Evolutionary conservation across 1,140 invertebrate species (phyloP), one percentile per base, ranked within the genome.

Genomic region (Lepeophtheirus salmonis): DNA sequence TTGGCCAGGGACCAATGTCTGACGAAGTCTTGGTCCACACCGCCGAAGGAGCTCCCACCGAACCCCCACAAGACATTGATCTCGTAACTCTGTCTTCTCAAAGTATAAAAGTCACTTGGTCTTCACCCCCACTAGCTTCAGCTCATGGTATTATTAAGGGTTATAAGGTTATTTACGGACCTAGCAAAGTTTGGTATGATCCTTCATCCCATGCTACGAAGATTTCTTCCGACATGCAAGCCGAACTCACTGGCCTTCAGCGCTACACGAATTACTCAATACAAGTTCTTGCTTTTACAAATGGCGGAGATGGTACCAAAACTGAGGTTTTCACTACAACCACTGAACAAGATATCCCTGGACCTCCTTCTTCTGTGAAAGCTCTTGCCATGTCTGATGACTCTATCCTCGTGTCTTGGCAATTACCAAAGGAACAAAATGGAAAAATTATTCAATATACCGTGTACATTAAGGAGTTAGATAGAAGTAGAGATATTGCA

Each of bases 201-300:
- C 17, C 26, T 21, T 62, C 18, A 1, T 85, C 84, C 13, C 88
- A 88, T 66, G 86, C 89, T 65, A 85, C 84, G 1, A 90, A 89
- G 71, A 89, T 87, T 64, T 88, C 85, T 51, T 82, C 88, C 48
- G 85, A 86, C 61, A 89, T 83, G 68, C 89, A 94, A 72, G 90
- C 89, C 0, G 89, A 90, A 67, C 76, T 92, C 3, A 84, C 90
- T 68, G 87, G 84, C 53, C 74, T 97, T 21, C 86, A 89, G 70
- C 94, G 94, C 70, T 96, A 83, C 70, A 96, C 90, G 0, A 96
- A 97, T 73, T 97, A 96, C 72, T 92, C 86, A 56, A 89, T 97
- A 79, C 86, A 94, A 77, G 88, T 96, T 26, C 72, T 95, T 63
- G 89, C 90, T 50, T 94, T 83, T 67, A 96, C 90, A 22, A 84